Evolutionary conservation across 2,888 invertebrate species (phyloP).

Genomic region (Agapostemon virescens): DNA sequence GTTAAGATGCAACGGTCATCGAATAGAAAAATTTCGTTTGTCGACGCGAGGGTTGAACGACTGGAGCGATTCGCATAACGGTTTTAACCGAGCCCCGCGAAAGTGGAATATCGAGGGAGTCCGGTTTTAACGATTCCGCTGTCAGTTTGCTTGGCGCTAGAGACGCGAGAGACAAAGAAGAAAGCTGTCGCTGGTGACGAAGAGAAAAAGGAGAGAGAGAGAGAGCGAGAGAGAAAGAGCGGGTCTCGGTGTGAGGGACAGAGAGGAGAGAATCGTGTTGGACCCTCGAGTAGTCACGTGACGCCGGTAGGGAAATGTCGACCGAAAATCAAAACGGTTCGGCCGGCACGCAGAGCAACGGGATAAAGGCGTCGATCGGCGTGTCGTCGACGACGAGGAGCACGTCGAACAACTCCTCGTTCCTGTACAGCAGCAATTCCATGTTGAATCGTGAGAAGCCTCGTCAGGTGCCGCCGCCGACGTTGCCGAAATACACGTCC

Average conservation of each 20-base stretch:
- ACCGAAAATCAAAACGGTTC: slow-evolving; percentile 63
- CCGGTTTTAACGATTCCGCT: slow-evolving; percentile 4
- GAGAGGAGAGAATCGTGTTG: slow-evolving; percentile 19
- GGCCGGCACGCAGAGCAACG: slow-evolving; percentile 73
- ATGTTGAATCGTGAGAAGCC: slow-evolving; percentile 75
- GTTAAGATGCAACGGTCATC: no score
- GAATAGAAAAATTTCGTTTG: no score
- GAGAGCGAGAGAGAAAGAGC: background rate
- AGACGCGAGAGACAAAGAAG: slow-evolving; percentile 16
- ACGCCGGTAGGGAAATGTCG: slow-evolving; percentile 45
- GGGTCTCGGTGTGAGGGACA: slow-evolving; percentile 4
- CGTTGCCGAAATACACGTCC: slow-evolving; percentile 89
- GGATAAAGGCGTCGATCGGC: slow-evolving; percentile 71
- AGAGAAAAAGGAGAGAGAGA: background rate
- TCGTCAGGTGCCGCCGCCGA: slow-evolving; percentile 89
- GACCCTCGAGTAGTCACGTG: slow-evolving; percentile 22
- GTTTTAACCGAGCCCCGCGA: background rate
- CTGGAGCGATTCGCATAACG: no score
- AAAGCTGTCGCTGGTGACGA: slow-evolving; percentile 6
- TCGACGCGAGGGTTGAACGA: no score
- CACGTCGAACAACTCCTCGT: slow-evolving; percentile 76
- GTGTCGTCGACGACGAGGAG: slow-evolving; percentile 66
- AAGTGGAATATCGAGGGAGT: background rate
- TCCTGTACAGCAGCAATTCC: slow-evolving; percentile 77
- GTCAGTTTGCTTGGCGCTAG: slow-evolving; percentile 28